Evolutionary conservation across 2,888 invertebrate genomes (phyloP).

Genomic region (Pinctada fucata): DNA sequence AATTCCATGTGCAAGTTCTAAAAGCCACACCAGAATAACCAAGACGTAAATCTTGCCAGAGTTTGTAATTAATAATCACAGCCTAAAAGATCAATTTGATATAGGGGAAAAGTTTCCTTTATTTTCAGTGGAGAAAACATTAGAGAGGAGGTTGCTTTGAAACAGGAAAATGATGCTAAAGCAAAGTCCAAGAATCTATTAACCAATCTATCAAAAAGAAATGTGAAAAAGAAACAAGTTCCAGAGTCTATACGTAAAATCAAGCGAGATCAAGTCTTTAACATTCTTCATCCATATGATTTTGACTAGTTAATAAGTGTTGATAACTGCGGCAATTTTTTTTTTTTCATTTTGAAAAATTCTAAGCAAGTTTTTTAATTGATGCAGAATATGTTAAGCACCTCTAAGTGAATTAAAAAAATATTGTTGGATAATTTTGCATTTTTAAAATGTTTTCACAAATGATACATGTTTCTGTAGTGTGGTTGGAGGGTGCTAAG

Average conservation of each 20-base stretch:
- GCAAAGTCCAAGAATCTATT: conserved; percentile 15
- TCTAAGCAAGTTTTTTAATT: too few relatives aligned
- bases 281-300: conserved; percentile 60
- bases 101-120: neutral
- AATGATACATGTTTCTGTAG: too few relatives aligned
- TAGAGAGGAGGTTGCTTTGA: conserved; percentile 13
- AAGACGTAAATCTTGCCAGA: conserved; percentile 9
- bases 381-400: too few relatives aligned
- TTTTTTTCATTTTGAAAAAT: too few relatives aligned
- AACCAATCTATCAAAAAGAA: conserved; percentile 40
- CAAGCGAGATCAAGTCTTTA: conserved; percentile 60
- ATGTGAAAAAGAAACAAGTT: conserved; percentile 49
- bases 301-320: conserved; percentile 33
- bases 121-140: neutral
- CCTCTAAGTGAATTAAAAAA: too few relatives aligned
- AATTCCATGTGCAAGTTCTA: conserved; percentile 56
- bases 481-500: conserved; percentile 20
- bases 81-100: neutral
- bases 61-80: neutral
- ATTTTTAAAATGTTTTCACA: too few relatives aligned
- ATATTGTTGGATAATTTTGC: too few relatives aligned
- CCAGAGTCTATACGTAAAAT: conserved; percentile 58
- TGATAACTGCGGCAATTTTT: too few relatives aligned
- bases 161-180: conserved; percentile 24
- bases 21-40: conserved; percentile 37